Conservation (phyloP, 2,113 vertebrate genomes). For the Martes martes region DNA sequence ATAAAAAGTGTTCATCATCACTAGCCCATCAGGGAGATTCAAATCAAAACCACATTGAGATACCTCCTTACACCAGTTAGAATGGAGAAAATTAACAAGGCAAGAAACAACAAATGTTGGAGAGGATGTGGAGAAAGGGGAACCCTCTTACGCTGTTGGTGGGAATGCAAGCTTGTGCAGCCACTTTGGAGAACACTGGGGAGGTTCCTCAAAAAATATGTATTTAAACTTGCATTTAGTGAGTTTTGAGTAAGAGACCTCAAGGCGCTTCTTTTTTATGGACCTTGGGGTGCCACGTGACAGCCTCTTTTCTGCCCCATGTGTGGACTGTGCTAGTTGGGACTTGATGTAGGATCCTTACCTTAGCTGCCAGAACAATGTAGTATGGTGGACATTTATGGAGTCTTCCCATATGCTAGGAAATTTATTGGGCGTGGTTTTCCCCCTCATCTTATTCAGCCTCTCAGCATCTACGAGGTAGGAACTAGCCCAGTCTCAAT, state of each 20-base stretch:
- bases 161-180: too few relatives aligned
- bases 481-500: not conserved
- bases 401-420: not conserved
- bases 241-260: constrained; percentile 8
- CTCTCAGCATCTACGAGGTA: not conserved
- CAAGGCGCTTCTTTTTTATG: not conserved
- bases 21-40: too few relatives aligned
- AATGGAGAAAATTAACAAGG: too few relatives aligned
- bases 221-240: constrained; percentile 28
- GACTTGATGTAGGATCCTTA: not conserved
- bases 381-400: not conserved
- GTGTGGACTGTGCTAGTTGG: not conserved
- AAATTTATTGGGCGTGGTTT: not conserved
- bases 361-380: not conserved
- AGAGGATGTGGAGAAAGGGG: too few relatives aligned
- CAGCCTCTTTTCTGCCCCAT: not conserved
- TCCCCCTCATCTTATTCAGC: not conserved
- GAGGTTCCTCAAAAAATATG: not conserved
- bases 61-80: too few relatives aligned
- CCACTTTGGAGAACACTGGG: too few relatives aligned
- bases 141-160: too few relatives aligned
- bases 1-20: too few relatives aligned
- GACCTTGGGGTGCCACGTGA: not conserved
- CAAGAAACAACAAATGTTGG: too few relatives aligned
- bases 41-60: too few relatives aligned